Percentiles rank a stretch among this genome's conserved stretches.
These are phyloP conservation scores for Chrysochloris asiatica DNA, from an alignment of 2,113 vertebrate species.

Conservation along the genomic window DNA sequence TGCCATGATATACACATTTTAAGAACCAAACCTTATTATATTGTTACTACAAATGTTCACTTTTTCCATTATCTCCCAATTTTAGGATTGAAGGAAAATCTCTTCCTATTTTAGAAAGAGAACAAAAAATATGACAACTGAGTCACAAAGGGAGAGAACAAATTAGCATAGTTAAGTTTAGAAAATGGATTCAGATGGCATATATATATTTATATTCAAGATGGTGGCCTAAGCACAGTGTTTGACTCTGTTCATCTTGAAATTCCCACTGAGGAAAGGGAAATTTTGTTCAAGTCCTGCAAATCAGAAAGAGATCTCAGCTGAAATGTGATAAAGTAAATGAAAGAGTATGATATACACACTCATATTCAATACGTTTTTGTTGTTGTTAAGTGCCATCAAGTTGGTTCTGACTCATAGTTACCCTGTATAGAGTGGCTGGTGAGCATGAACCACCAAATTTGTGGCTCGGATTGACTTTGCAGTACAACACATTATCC, in stretches of 20 bases:
- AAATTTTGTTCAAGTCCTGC: background rate
- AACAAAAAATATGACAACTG: background rate
- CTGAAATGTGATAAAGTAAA: background rate
- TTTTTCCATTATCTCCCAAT: too few species aligned
- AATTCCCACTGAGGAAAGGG: background rate
- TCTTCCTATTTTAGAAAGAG: constrained; percentile 28
- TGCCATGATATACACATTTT: background rate
- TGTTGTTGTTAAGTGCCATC: too few species aligned
- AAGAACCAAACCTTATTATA: background rate
- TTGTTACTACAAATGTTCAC: too few species aligned
- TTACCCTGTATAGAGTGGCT: too few species aligned
- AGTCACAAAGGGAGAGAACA: constrained; percentile 1
- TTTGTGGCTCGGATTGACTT: too few species aligned
- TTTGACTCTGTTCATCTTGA: too few species aligned
- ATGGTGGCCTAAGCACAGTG: too few species aligned
- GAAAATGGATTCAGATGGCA: background rate
- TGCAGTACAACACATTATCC: too few species aligned
- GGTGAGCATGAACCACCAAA: too few species aligned
- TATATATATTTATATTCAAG: background rate
- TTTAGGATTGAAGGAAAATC: background rate
- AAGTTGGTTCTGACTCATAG: too few species aligned
- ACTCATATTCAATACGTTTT: background rate
- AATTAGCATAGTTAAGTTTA: background rate
- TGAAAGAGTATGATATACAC: too few species aligned
- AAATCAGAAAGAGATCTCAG: background rate